A percentile compares a stretch with the other conserved stretches of the same genome.
Conservation (phyloP, 2,888 invertebrate species). For the Parthenolecanium corni region DNA sequence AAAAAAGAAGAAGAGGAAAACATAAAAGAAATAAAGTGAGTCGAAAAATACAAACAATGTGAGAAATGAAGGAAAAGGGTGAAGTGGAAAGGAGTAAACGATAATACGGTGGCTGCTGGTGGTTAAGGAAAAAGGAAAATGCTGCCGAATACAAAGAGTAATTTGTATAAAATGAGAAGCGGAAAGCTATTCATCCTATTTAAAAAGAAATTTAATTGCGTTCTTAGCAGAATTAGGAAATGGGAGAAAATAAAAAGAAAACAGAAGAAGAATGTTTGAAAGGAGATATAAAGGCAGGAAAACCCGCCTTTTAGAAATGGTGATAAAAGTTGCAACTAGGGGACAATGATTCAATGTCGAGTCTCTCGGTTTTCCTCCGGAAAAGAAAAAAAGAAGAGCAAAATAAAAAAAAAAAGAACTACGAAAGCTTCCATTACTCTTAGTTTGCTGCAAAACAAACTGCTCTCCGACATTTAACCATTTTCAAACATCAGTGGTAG, state of each 20-base stretch:
- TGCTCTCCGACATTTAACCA: conserved; percentile 23
- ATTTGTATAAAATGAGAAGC: conserved; percentile 26
- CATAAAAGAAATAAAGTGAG: too few relatives aligned
- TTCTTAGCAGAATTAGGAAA: conserved; percentile 22
- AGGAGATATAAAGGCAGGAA: conserved; percentile 25
- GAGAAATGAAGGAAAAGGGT: too few relatives aligned
- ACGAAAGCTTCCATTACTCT: conserved; percentile 27
- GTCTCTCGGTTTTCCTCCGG: conserved; percentile 23
- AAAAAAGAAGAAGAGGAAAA: too few relatives aligned
- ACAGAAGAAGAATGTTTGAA: conserved; percentile 20
- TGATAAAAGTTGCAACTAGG: conserved; percentile 28
- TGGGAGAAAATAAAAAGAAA: conserved; percentile 23
- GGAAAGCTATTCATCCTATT: conserved; percentile 25
- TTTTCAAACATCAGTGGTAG: conserved; percentile 15
- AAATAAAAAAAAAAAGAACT: background rate
- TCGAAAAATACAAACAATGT: too few relatives aligned
- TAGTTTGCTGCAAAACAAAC: conserved; percentile 19
- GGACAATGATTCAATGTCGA: conserved; percentile 28
- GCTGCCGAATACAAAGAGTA: conserved; percentile 16
- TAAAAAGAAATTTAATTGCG: conserved; percentile 26
- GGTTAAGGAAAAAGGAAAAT: background rate
- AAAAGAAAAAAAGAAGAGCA: background rate
- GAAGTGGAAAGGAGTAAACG: background rate
- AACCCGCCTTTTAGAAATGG: conserved; percentile 24
- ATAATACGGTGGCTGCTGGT: background rate